A percentile compares a stretch with the other conserved stretches of the same genome.
Conservation (phyloP, 2,113 vertebrate species). For the Sorex fumeus region DNA sequence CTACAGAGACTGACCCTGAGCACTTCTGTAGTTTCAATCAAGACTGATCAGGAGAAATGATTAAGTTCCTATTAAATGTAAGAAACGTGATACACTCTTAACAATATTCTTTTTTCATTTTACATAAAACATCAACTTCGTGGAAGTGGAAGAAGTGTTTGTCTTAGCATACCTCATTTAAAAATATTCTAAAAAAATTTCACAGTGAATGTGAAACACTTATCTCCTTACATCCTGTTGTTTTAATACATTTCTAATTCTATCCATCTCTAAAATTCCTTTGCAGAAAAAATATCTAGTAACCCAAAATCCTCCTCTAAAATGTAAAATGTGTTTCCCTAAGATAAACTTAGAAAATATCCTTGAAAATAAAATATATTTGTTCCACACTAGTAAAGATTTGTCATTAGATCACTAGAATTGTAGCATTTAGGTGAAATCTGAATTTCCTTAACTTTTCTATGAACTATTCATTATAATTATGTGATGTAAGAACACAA, state of each 20-base stretch:
- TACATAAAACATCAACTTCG: background rate
- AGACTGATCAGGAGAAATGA: too few species aligned
- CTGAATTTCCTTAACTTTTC: background rate
- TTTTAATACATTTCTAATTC: constrained; percentile 7
- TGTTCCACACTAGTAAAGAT: too few species aligned
- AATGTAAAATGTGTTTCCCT: background rate
- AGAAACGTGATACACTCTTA: background rate
- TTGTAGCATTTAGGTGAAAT: background rate
- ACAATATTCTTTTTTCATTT: background rate
- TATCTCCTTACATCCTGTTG: background rate
- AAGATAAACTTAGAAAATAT: background rate
- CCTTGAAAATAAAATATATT: too few species aligned
- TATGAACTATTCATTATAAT: background rate
- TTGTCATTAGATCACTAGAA: background rate
- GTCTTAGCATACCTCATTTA: background rate
- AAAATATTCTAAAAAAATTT: constrained; percentile 40
- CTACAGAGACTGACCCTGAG: background rate
- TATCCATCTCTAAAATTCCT: background rate
- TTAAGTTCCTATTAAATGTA: background rate
- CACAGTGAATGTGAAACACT: background rate
- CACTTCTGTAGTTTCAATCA: background rate
- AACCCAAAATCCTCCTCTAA: constrained; percentile 5
- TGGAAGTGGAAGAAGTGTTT: background rate
- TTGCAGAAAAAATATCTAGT: constrained; percentile 24
- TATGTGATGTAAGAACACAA: background rate